A percentile compares a stretch with the other conserved stretches of the same genome.
phyloP scores from a whole-genome alignment of 2,888 invertebrate genomes.

The Chaetoderma sp. region DNA sequence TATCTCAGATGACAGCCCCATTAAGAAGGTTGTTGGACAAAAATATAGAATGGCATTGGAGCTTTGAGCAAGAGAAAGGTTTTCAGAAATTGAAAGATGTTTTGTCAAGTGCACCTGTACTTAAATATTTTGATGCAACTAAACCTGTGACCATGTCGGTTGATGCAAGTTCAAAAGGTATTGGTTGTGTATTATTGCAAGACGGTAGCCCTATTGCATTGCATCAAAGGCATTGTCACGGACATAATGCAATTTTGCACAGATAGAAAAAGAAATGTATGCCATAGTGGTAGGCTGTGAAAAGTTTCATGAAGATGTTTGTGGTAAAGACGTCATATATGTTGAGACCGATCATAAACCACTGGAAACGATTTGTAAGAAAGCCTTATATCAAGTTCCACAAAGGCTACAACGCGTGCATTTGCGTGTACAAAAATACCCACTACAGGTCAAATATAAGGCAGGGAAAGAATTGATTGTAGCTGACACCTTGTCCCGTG shows the following conservation, averaged over 20 bases:
- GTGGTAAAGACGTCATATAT: constrained; percentile 15
- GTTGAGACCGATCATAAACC: constrained; percentile 39
- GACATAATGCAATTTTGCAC: constrained; percentile 32
- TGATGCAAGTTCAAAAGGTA: constrained; percentile 31
- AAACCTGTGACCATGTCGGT: constrained; percentile 11
- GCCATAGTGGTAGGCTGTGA: constrained; percentile 30
- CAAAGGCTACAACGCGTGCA: constrained; percentile 31
- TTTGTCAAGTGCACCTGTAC: constrained; percentile 28
- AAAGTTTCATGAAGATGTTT: constrained; percentile 32
- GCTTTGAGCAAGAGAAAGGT: constrained; percentile 10
- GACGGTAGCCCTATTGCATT: constrained; percentile 31
- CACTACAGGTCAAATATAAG: constrained; percentile 19
- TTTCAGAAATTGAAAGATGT: constrained; percentile 23
- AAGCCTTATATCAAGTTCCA: constrained; percentile 9
- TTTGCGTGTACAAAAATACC: constrained; percentile 25
- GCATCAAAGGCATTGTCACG: constrained; percentile 34
- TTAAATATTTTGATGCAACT: constrained; percentile 28
- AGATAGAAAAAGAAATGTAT: constrained; percentile 37
- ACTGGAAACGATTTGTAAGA: constrained; percentile 26
- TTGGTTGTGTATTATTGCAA: constrained; percentile 31
- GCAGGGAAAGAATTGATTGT: constrained; percentile 38
- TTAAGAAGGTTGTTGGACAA: constrained; percentile 26
- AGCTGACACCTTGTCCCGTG: constrained; percentile 39
- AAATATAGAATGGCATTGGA: constrained; percentile 19
- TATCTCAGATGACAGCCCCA: constrained; percentile 32